These are phyloP conservation scores for Phodopus roborovskii DNA, from an alignment of 2,113 vertebrate genomes.

Conservation along the genomic window DNA sequence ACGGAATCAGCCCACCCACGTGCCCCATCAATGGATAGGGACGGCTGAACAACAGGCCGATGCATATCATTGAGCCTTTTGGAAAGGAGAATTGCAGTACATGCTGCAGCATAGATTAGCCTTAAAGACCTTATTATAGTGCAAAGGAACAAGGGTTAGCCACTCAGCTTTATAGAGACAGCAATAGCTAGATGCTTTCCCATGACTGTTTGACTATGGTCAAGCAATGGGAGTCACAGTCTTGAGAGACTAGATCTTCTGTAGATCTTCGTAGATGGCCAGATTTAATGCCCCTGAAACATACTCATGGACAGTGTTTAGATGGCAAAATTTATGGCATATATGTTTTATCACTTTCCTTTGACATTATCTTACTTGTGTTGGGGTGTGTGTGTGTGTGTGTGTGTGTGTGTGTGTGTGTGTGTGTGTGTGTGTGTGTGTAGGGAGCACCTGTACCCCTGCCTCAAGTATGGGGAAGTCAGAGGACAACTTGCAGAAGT, in stretches of 20 bases:
- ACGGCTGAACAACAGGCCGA: too few relatives aligned
- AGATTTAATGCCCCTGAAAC: not conserved
- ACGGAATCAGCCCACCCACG: not conserved
- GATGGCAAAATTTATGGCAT: not conserved
- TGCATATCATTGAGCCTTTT: not conserved
- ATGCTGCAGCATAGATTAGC: not conserved
- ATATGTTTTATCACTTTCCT: too few relatives aligned
- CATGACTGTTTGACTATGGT: not conserved
- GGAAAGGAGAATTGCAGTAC: not conserved
- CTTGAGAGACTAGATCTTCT: not conserved
- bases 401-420: not conserved
- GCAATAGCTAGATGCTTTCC: not conserved
- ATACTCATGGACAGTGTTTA: not conserved
- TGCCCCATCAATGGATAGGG: not conserved
- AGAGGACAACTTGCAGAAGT: not conserved
- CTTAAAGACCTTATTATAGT: not conserved
- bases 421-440: not conserved
- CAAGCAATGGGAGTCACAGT: not conserved
- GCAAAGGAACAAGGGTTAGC: not conserved
- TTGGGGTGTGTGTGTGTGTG: not conserved
- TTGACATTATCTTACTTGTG: not conserved
- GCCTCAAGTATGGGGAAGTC: not conserved
- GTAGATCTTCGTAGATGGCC: not conserved
- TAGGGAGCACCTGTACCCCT: too few relatives aligned
- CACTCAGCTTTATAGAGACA: not conserved